Percentiles rank a stretch among this genome's conserved stretches.
phyloP scores from a whole-genome alignment of 1,140 invertebrate species.

The Aphelenchoides fujianensis region DNA sequence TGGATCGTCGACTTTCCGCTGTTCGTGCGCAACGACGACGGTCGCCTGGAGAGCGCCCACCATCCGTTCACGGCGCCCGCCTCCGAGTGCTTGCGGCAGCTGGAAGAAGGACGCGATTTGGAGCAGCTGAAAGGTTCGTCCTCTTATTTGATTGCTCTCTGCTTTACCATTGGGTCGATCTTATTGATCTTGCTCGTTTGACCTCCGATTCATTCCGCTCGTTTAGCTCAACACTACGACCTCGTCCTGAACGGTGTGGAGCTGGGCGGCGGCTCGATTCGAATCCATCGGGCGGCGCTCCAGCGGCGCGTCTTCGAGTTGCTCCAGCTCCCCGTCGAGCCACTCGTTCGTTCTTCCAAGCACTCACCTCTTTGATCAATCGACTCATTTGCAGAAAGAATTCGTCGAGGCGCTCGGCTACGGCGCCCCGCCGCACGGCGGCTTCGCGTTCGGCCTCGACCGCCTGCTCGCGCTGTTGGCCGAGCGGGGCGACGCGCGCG shows the following conservation, averaged over 20 bases:
- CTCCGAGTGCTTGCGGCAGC: slow-evolving; percentile 73
- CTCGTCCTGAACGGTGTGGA: slow-evolving; percentile 91
- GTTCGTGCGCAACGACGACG: slow-evolving; percentile 71
- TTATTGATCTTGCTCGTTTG: too few species aligned
- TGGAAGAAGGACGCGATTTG: slow-evolving; percentile 64
- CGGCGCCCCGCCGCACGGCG: slow-evolving; percentile 96
- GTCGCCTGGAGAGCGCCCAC: slow-evolving; percentile 76
- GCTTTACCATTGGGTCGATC: too few species aligned
- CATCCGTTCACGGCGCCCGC: slow-evolving; percentile 88
- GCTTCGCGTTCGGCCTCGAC: slow-evolving; percentile 80
- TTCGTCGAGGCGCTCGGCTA: slow-evolving; percentile 79
- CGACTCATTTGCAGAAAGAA: too few species aligned
- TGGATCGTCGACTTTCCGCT: slow-evolving; percentile 94
- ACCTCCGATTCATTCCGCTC: too few species aligned
- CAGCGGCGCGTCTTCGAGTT: slow-evolving; percentile 72
- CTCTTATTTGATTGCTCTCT: too few species aligned
- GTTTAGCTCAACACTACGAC: slow-evolving; percentile 84
- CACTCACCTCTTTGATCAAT: too few species aligned
- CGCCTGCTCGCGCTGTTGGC: slow-evolving; percentile 53
- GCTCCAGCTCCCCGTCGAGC: slow-evolving; percentile 27
- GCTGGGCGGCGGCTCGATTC: slow-evolving; percentile 92
- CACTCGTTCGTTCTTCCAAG: slow-evolving; percentile 40
- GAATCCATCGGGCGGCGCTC: slow-evolving; percentile 79
- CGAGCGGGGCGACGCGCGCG: slow-evolving; percentile 57
- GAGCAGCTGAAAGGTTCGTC: slow-evolving; percentile 43